Conservation (phyloP, 2,797 vertebrate genomes). For the Poecile montanus region DNA sequence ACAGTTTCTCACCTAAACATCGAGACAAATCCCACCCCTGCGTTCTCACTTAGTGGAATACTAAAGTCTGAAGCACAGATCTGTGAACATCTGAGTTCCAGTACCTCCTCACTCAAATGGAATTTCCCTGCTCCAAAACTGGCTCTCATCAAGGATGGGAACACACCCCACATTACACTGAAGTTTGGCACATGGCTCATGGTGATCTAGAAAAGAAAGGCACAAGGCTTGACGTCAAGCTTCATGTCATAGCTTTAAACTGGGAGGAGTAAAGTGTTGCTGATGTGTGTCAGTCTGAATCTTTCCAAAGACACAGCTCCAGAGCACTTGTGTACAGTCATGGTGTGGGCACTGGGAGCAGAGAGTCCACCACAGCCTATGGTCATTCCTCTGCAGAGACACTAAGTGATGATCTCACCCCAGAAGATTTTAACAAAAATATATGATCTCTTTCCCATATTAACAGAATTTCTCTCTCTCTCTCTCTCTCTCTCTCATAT, state of each 20-base stretch:
- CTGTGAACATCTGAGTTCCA: background rate
- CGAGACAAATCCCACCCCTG: background rate
- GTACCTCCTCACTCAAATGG: background rate
- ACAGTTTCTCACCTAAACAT: background rate
- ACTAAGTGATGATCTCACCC: background rate
- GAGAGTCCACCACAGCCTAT: background rate
- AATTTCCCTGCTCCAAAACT: background rate
- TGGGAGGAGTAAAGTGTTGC: background rate
- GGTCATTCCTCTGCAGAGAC: background rate
- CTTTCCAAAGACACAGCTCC: background rate
- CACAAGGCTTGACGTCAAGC: background rate
- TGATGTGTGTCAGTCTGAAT: constrained; percentile 2
- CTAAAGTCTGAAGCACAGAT: background rate
- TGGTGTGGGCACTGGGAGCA: background rate
- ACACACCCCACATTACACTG: background rate
- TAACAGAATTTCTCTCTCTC: background rate
- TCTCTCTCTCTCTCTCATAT: background rate
- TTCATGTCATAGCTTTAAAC: background rate
- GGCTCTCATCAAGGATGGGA: background rate
- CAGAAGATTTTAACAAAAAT: background rate
- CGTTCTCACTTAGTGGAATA: background rate
- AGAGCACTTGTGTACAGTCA: background rate
- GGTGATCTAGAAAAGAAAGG: background rate
- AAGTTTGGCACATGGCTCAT: background rate
- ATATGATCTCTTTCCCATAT: background rate